phyloP scores from a whole-genome alignment of 2,113 vertebrate genomes.

The Psophia crepitans region DNA sequence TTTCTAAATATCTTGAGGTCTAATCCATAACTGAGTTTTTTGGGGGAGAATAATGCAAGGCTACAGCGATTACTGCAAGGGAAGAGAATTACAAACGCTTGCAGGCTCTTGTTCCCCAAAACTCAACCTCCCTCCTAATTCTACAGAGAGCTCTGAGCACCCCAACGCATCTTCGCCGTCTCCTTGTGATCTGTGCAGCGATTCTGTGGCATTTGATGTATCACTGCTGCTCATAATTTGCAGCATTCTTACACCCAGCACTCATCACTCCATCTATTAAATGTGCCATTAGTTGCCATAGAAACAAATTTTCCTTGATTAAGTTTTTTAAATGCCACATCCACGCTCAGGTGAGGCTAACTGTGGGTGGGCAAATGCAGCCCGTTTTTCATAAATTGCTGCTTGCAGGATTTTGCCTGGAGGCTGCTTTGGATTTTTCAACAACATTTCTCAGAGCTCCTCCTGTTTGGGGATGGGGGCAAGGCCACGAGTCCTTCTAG shows the following conservation, averaged over 20 bases:
- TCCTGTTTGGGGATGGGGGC: no score
- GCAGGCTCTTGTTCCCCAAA: rapidly evolving
- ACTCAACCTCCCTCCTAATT: neutral
- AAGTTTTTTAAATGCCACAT: neutral
- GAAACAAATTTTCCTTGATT: conserved; percentile 59
- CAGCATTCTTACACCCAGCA: neutral
- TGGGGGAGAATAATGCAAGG: no score
- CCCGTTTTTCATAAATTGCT: neutral
- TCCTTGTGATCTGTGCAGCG: neutral
- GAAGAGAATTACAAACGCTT: neutral
- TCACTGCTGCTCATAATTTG: neutral
- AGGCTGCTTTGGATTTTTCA: neutral
- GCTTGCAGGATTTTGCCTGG: neutral
- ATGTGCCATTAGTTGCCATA: conserved; percentile 44
- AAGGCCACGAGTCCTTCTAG: rapidly evolving
- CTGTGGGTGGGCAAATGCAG: neutral
- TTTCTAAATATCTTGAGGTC: neutral
- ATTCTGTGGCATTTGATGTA: rapidly evolving
- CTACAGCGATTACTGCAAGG: neutral
- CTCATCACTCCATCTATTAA: conserved; percentile 34
- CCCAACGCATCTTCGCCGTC: rapidly evolving
- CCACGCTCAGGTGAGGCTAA: neutral
- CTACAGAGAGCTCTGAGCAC: neutral
- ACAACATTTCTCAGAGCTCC: neutral
- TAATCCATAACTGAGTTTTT: neutral